Base-by-base conservation (phyloP, 2,888 invertebrate species). In the Dromius quadrimaculatus region DNA sequence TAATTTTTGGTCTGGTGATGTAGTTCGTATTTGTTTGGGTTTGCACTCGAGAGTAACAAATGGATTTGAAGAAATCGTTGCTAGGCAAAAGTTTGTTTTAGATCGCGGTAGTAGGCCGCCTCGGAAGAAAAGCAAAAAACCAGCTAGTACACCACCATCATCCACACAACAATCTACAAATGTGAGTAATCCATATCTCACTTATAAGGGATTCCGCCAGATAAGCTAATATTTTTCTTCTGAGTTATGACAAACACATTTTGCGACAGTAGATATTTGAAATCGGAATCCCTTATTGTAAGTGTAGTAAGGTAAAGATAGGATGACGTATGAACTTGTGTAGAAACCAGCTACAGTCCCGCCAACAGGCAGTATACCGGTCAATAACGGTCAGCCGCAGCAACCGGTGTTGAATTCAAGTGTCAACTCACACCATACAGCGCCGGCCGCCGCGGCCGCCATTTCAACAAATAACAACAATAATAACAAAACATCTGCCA, bases 61-160 rank as follows among this genome's bases (percentile, higher is more conserved):
- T 13, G 13, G 11, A 13, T 47, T n/a, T 11, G 59, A 36, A 19
- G 36, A n/a, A 34, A 34, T n/a, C 34, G 19, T 19, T 45, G 68
- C 59, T 69, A 69, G 68, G 68, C 32, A 69, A 45, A 36, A 70
- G 70, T 70, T 70, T 73, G 79, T 82, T 82, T 68, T 81, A 81
- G 82, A 81, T 79, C 79, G 78, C 36, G 76, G 77, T 61, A 83
- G 77, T 78, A 83, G 85, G 74, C 84, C 84, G 11, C 81, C 83
- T 20, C 84, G 86, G 81, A 87, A 87, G 83, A 87, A 86, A 81
- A 75, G 77, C 72, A 86, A 86, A 83, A 86, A 86, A 79, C 83
- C 82, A 23, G 78, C 83, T 2, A 82, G 80, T 75, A 79, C 79
- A 50, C 61, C 63, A 8, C 47, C 65, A n/a, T 54, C 54, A 34